These are phyloP conservation scores for Blomia tropicalis DNA, from an alignment of 2,888 invertebrate species.

Conservation along the genomic window DNA sequence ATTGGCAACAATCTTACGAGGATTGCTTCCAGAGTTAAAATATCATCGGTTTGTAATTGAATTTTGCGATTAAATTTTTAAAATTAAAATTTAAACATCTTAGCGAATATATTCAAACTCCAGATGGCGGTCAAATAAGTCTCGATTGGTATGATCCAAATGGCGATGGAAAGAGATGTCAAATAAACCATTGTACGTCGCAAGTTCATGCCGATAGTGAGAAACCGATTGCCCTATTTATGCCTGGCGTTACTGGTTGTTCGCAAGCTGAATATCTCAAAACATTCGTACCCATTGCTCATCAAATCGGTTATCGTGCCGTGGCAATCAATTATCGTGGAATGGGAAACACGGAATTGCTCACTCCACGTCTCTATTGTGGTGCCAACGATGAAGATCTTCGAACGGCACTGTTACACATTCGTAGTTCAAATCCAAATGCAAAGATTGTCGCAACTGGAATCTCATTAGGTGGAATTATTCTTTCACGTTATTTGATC, in stretches of 20 bases:
- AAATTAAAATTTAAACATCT: no score
- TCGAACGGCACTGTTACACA: constrained; percentile 52
- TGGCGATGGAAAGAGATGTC: neutral
- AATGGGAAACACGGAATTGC: constrained; percentile 41
- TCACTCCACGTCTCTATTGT: constrained; percentile 64
- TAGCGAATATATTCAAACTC: constrained; percentile 34
- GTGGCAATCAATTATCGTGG: constrained; percentile 66
- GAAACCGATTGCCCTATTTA: constrained; percentile 50
- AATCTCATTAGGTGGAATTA: constrained; percentile 65
- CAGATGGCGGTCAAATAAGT: constrained; percentile 60
- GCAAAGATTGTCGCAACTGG: constrained; percentile 53
- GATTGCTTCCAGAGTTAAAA: constrained; percentile 44
- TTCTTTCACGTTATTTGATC: constrained; percentile 58
- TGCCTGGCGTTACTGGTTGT: constrained; percentile 62
- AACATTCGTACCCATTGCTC: constrained; percentile 53
- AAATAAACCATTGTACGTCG: neutral
- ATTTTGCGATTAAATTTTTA: neutral
- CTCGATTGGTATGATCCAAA: constrained; percentile 48
- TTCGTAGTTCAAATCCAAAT: constrained; percentile 36
- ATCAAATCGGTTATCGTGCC: constrained; percentile 44
- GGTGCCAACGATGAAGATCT: constrained; percentile 66
- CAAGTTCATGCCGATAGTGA: neutral
- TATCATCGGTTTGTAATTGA: constrained; percentile 39
- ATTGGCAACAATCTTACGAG: constrained; percentile 51
- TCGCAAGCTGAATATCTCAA: constrained; percentile 64